Conservation (phyloP, 2,797 vertebrate genomes). For the Neosalanx taihuensis region DNA sequence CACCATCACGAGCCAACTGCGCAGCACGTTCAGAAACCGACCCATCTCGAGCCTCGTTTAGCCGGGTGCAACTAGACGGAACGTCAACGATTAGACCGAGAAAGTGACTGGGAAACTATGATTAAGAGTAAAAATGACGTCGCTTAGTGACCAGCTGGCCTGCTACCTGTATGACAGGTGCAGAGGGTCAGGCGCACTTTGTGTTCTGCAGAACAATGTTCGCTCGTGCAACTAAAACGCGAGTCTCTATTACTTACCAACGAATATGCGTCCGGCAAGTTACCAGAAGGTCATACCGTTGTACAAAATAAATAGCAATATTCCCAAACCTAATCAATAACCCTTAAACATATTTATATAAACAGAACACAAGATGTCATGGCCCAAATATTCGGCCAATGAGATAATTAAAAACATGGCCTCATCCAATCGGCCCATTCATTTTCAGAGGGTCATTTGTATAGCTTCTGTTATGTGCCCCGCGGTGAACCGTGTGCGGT, state of each 20-base stretch:
- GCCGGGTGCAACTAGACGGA: slow-evolving; percentile 37
- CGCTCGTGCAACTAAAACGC: background rate
- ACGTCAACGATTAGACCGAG: background rate
- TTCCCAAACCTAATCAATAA: background rate
- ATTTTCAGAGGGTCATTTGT: slow-evolving; percentile 9
- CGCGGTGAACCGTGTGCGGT: background rate
- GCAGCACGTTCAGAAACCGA: slow-evolving; percentile 88
- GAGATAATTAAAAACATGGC: slow-evolving; percentile 29
- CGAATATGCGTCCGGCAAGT: background rate
- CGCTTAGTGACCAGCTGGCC: background rate
- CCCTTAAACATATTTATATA: background rate
- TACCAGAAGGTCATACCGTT: background rate
- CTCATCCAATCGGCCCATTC: slow-evolving; percentile 55
- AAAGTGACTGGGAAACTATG: background rate
- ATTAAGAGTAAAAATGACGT: background rate
- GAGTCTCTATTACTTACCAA: background rate
- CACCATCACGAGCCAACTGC: slow-evolving; percentile 95
- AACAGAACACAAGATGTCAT: slow-evolving; percentile 16
- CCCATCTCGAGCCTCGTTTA: slow-evolving; percentile 72
- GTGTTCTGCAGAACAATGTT: background rate
- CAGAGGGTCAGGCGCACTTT: background rate
- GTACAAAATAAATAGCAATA: background rate
- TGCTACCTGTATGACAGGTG: background rate
- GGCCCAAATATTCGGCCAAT: slow-evolving; percentile 57
- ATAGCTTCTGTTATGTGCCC: background rate